Conservation (phyloP, 2,797 vertebrate genomes). For the Oreonectes daqikongensis region DNA sequence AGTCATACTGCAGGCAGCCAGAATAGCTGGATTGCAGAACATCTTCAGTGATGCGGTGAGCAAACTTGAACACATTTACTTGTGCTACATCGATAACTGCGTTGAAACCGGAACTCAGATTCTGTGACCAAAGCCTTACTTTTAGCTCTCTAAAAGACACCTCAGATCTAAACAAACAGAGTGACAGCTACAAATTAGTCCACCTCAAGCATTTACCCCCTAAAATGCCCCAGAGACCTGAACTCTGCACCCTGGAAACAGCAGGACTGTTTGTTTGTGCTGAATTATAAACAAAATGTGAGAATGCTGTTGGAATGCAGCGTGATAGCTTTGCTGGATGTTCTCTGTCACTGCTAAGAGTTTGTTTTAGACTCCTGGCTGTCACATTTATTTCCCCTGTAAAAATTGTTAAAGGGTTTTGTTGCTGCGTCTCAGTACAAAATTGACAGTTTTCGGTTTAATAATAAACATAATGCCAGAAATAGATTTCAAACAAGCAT, state of each 20-base stretch:
- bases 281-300: conserved; percentile 39
- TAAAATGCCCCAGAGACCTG: conserved; percentile 31
- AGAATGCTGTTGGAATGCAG: conserved; percentile 21
- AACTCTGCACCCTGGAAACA: conserved; percentile 32
- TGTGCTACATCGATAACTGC: neutral
- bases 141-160: neutral
- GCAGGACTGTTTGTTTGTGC: conserved; percentile 40
- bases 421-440: neutral
- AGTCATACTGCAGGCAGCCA: conserved; percentile 2
- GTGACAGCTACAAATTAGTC: neutral
- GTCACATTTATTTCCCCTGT: conserved; percentile 24
- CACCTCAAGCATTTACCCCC: conserved; percentile 16
- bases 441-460: neutral
- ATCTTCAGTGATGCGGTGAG: neutral
- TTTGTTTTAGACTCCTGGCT: neutral
- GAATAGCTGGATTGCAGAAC: neutral
- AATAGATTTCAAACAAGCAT: neutral
- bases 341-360: neutral
- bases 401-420: neutral
- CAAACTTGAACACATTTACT: neutral
- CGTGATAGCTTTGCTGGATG: conserved; percentile 9
- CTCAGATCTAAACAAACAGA: neutral
- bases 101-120: neutral
- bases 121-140: neutral
- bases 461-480: neutral